Evolutionary conservation across 2,797 vertebrate species (phyloP), one percentile per base, ranked within the genome.

Genomic region (Sternarchorhynchus goeldii): DNA sequence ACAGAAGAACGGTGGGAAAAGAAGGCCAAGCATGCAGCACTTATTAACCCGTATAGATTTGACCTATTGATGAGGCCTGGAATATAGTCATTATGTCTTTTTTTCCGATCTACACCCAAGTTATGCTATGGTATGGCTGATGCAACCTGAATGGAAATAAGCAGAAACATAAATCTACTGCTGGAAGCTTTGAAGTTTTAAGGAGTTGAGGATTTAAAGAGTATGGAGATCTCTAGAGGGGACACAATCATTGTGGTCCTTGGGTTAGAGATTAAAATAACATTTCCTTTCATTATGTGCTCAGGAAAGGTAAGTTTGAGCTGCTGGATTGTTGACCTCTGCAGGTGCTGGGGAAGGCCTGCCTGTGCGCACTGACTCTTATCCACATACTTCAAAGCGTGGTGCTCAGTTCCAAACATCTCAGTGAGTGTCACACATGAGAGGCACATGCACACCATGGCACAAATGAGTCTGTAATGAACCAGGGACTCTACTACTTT

Each of bases 1-100:
- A 90, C 77, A 83, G 68, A 84, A 84, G 85, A 86, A 88, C 68
- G 78, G 85, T 88, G 86, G 88, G 90, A 86, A 90, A 92, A 93
- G 91, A 91, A 87, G 88, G 90, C 25, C 88, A 91, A 89, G 91
- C 88, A 88, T 64, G 34, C 82, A 81, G 77, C 85, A 64, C 71
- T 89, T 90, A 90, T 87, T 89, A 82, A 88, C 86, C 88, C 87
- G 88, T 76, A 82, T 75, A 60, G 80, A 45, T 53, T 81, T 67
- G 69, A 71, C 32, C n/a, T 20, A 76, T 66, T 81, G 53, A 76
- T 73, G 56, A 83, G 68, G 58, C 53, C 67, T 62, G 81, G 77
- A 36, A 76, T 82, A 70, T 71, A 73, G 77, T 86, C 86, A 50
- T 31, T 67, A 68, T 77, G 77, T 75, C 81, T 34, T 59, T 59